These are phyloP conservation scores for Lepidocyrtoides sp. DNA, from an alignment of 2,888 invertebrate species.

Conservation along the genomic window DNA sequence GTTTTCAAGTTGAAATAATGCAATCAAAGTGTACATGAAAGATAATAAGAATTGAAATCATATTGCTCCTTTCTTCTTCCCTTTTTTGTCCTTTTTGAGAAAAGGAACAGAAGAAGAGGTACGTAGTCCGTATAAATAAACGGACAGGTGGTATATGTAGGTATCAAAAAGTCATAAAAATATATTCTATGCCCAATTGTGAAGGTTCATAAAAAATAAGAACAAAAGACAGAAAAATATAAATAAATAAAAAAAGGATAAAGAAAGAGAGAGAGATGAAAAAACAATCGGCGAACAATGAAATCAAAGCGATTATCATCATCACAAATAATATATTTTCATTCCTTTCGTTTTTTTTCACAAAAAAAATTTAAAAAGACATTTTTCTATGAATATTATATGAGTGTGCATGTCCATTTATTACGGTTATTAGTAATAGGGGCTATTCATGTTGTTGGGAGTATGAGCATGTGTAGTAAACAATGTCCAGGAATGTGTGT, in stretches of 20 bases:
- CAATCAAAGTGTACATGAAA: not conserved
- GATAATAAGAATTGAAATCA: not conserved
- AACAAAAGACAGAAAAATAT: slow-evolving; percentile 32
- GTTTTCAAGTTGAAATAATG: not conserved
- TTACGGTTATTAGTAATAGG: slow-evolving; percentile 33
- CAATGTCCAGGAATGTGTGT: slow-evolving; percentile 74
- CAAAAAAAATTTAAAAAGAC: not conserved
- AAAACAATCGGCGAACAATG: slow-evolving; percentile 30
- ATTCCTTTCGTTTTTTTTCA: not conserved
- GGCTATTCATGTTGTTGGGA: slow-evolving; percentile 21
- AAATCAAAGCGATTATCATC: slow-evolving; percentile 46
- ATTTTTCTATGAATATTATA: slow-evolving; percentile 21
- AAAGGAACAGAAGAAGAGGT: not conserved
- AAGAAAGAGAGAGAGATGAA: not conserved
- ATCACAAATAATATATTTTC: not conserved
- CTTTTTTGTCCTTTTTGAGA: slow-evolving; percentile 44
- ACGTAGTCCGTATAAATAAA: slow-evolving; percentile 15
- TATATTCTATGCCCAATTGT: slow-evolving; percentile 42
- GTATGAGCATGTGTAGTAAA: slow-evolving; percentile 37
- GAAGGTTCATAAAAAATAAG: slow-evolving; percentile 48
- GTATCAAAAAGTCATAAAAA: slow-evolving; percentile 59
- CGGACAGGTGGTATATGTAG: slow-evolving; percentile 51
- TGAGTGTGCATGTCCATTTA: slow-evolving; percentile 12
- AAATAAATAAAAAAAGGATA: not conserved
- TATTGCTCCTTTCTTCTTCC: slow-evolving; percentile 20